Percentiles rank a stretch among this genome's conserved stretches.
phyloP scores from a whole-genome alignment of 1,140 invertebrate genomes.

The Drosophila repleta region DNA sequence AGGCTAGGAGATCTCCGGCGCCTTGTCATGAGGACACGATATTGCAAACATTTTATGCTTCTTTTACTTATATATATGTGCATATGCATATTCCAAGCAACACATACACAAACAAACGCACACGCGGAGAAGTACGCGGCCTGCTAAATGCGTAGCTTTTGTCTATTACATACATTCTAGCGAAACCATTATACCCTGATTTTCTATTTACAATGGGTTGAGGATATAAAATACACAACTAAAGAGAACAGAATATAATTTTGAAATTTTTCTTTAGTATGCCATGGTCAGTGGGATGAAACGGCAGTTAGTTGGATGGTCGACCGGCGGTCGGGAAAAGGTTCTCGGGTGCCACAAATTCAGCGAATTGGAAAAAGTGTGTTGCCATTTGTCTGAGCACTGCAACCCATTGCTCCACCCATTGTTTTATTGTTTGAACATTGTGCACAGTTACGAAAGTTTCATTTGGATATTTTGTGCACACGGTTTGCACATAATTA shows the following conservation, averaged over 20 bases:
- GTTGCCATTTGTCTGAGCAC: conserved; percentile 38
- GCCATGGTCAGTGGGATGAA: conserved; percentile 9
- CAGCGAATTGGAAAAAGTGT: conserved; percentile 60
- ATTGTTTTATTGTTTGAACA: conserved; percentile 13
- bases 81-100: too few species aligned
- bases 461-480: conserved; percentile 53
- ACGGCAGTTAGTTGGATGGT: background rate
- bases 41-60: too few species aligned
- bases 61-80: too few species aligned
- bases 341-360: conserved; percentile 31
- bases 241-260: conserved; percentile 64
- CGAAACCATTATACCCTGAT: too few species aligned
- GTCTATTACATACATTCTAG: too few species aligned
- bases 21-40: too few species aligned
- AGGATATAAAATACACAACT: conserved; percentile 53
- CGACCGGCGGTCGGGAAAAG: background rate
- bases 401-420: background rate
- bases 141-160: too few species aligned
- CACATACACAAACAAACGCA: too few species aligned
- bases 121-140: too few species aligned
- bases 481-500: conserved; percentile 66
- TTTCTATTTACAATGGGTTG: too few species aligned
- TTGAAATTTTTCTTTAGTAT: conserved; percentile 58
- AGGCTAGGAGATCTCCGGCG: too few species aligned
- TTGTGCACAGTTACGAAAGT: conserved; percentile 42